A percentile compares a stretch with the other conserved stretches of the same genome.
phyloP scores from a whole-genome alignment of 2,888 invertebrate genomes.

The Agonopterix alstromeriana region DNA sequence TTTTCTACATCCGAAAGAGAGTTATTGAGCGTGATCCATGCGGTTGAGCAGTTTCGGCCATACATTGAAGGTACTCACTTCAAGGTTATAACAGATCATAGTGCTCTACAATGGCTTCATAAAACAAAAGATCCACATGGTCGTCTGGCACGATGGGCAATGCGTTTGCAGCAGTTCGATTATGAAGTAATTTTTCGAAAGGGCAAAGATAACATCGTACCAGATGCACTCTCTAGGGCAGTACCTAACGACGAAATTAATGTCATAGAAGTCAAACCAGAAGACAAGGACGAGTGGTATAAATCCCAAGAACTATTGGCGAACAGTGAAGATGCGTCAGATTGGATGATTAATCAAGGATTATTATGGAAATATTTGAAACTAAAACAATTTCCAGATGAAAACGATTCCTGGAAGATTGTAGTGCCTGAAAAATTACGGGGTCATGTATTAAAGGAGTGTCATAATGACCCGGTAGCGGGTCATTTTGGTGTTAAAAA shows the following conservation, averaged over 20 bases:
- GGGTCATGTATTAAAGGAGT: conserved; percentile 3
- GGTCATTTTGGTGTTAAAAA: conserved; percentile 8
- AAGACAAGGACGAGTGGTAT: conserved; percentile 3
- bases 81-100: conserved; percentile 2
- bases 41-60: conserved; percentile 10
- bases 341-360: conserved; percentile 1
- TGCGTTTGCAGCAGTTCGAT: conserved; percentile 8
- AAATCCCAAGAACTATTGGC: background rate
- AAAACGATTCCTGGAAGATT: conserved; percentile 7
- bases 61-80: conserved; percentile 11
- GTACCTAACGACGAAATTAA: background rate
- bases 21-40: conserved; percentile 8
- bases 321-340: background rate
- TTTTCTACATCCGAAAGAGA: conserved; percentile 10
- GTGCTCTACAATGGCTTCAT: conserved; percentile 6
- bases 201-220: conserved; percentile 6
- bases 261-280: background rate
- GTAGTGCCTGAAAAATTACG: conserved; percentile 3
- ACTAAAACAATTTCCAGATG: conserved; percentile 8
- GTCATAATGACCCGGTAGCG: conserved; percentile 5
- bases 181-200: conserved; percentile 7
- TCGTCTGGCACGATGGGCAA: conserved; percentile 10
- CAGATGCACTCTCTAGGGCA: conserved; percentile 3
- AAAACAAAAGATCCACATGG: conserved; percentile 7
- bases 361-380: conserved; percentile 6